A percentile compares a stretch with the other conserved stretches of the same genome.
Conservation (phyloP, 2,797 vertebrate genomes). For the Myotis vivesi region DNA sequence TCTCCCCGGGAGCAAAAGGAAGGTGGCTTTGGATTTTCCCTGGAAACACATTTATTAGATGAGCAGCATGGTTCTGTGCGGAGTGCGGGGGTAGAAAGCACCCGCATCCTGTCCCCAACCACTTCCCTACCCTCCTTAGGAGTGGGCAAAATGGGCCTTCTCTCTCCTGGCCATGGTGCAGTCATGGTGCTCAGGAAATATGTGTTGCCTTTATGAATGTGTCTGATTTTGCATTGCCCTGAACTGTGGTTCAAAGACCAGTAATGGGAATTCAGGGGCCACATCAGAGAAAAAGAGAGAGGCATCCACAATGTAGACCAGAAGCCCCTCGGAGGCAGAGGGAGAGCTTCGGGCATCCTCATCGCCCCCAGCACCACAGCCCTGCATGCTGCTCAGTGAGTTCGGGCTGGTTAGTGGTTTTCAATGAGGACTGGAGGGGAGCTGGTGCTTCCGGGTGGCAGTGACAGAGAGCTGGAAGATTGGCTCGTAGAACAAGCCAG, state of each 20-base stretch:
- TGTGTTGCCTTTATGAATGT: too few relatives aligned
- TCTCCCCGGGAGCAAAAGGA: constrained; percentile 43
- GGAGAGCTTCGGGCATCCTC: background rate
- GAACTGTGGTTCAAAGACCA: background rate
- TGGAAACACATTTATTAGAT: constrained; percentile 36
- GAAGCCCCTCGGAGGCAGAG: background rate
- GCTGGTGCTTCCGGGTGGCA: background rate
- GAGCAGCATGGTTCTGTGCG: background rate
- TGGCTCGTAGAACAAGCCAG: background rate
- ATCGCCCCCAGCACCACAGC: background rate
- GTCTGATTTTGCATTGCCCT: background rate
- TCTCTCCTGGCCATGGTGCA: background rate
- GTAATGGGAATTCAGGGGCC: background rate
- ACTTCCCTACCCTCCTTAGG: background rate
- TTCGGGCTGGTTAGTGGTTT: background rate
- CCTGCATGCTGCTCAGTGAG: background rate
- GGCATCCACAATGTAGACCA: background rate
- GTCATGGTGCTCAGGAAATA: background rate
- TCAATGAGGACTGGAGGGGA: background rate
- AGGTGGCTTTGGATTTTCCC: constrained; percentile 15
- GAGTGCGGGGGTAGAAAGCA: background rate
- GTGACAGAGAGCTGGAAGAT: background rate
- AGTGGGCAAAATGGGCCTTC: background rate
- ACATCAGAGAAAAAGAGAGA: background rate
- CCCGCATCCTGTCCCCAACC: background rate